phyloP scores from a whole-genome alignment of 2,888 invertebrate species.

The Phytoseiulus persimilis region DNA sequence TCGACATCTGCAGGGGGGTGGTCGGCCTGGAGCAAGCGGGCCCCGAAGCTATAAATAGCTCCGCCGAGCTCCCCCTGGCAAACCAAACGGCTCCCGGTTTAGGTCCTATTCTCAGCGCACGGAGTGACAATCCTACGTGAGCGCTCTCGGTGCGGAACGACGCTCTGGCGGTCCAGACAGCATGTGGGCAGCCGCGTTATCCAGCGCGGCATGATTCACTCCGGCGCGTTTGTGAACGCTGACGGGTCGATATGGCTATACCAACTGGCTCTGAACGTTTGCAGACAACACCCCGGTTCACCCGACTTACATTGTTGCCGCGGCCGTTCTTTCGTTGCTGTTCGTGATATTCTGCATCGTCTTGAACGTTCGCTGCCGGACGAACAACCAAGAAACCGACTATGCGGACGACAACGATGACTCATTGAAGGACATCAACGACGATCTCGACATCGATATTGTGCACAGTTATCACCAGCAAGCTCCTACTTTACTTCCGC shows the following conservation, averaged over 20 bases:
- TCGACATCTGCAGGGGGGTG: background rate
- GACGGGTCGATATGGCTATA: no score
- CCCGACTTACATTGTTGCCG: background rate
- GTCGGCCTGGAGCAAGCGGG: background rate
- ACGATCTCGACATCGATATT: constrained; percentile 25
- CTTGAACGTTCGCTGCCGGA: constrained; percentile 13
- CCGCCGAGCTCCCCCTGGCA: background rate
- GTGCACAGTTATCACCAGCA: background rate
- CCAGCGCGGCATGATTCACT: no score
- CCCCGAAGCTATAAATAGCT: background rate
- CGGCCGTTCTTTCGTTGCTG: constrained; percentile 10
- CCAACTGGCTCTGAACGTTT: no score
- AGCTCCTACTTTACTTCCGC: background rate
- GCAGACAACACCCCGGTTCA: background rate
- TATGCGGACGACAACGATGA: constrained; percentile 34
- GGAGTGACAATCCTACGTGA: background rate
- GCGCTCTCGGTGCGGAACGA: background rate
- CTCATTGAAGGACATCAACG: constrained; percentile 32
- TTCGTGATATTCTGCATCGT: constrained; percentile 30
- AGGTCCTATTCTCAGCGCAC: background rate
- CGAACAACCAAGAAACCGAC: constrained; percentile 14
- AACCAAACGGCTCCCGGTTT: background rate
- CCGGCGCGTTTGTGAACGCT: no score
- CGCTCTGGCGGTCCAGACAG: no score
- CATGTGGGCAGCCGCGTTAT: no score